These are phyloP conservation scores for Spodoptera frugiperda DNA, from an alignment of 1,140 invertebrate species.

Conservation along the genomic window DNA sequence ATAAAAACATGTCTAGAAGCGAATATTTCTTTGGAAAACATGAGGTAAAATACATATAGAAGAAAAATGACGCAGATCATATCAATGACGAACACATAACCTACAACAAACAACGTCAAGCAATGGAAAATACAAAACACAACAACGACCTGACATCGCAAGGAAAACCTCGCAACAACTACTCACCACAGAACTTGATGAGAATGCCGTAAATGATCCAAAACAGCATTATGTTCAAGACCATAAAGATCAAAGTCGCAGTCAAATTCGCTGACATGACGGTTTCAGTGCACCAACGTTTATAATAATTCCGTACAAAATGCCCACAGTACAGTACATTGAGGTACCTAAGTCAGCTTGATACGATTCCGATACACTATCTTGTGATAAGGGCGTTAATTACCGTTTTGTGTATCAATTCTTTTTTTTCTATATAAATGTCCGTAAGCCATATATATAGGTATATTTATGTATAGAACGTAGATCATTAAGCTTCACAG, in stretches of 20 bases:
- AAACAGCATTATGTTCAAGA: conserved; percentile 68
- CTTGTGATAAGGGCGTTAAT: conserved; percentile 17
- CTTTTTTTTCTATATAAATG: not conserved
- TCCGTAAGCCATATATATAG: not conserved
- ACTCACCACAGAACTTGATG: conserved; percentile 70
- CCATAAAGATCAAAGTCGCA: conserved; percentile 67
- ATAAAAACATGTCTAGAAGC: too few species aligned
- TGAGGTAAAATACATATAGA: too few species aligned
- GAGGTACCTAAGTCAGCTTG: not conserved
- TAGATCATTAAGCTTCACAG: too few species aligned
- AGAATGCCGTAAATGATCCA: conserved; percentile 71
- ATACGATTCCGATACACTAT: conserved; percentile 10
- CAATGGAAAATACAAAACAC: too few species aligned
- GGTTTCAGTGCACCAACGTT: not conserved
- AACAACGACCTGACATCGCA: too few species aligned
- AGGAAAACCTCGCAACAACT: too few species aligned
- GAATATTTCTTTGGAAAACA: too few species aligned
- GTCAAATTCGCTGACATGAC: conserved; percentile 62
- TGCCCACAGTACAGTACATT: not conserved
- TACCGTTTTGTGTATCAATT: conserved; percentile 3
- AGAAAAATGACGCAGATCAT: too few species aligned
- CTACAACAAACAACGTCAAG: too few species aligned
- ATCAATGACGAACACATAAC: too few species aligned
- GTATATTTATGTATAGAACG: too few species aligned
- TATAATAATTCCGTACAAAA: conserved; percentile 5